Conservation (phyloP, 2,888 invertebrate genomes). For the Epinotia bilunana region DNA sequence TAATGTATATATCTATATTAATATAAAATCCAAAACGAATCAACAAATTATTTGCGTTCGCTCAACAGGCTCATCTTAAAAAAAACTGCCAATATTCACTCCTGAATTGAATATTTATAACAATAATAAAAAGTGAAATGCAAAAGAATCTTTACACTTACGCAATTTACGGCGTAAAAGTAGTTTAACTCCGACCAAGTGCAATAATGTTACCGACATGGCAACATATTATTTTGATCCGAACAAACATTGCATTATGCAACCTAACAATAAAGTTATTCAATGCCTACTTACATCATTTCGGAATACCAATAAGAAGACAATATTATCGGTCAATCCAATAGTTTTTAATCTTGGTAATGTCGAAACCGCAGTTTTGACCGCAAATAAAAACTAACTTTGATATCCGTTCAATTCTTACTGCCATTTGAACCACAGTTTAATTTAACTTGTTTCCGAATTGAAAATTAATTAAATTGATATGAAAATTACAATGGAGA, state of each 20-base stretch:
- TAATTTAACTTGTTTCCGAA: background rate
- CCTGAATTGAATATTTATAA: background rate
- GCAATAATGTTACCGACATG: conserved; percentile 33
- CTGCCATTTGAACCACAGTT: conserved; percentile 22
- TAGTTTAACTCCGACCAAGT: conserved; percentile 35
- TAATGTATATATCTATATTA: too few relatives aligned
- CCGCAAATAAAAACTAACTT: conserved; percentile 29
- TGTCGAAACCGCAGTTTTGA: conserved; percentile 16
- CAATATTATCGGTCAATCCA: conserved; percentile 32
- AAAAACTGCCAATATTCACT: too few relatives aligned
- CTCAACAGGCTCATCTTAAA: background rate
- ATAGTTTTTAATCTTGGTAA: conserved; percentile 37
- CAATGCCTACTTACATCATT: conserved; percentile 37
- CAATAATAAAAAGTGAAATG: background rate
- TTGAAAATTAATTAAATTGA: conserved; percentile 4
- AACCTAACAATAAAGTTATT: conserved; percentile 41
- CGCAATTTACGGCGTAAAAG: conserved; percentile 32
- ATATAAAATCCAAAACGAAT: background rate
- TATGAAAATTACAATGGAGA: background rate
- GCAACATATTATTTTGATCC: conserved; percentile 29
- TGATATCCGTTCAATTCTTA: conserved; percentile 7
- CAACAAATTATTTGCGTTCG: background rate
- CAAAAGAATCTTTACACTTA: conserved; percentile 27
- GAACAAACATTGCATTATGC: conserved; percentile 37
- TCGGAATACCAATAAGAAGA: conserved; percentile 34